Conservation (phyloP, 2,113 vertebrate genomes). For the Antechinus stuartii region DNA sequence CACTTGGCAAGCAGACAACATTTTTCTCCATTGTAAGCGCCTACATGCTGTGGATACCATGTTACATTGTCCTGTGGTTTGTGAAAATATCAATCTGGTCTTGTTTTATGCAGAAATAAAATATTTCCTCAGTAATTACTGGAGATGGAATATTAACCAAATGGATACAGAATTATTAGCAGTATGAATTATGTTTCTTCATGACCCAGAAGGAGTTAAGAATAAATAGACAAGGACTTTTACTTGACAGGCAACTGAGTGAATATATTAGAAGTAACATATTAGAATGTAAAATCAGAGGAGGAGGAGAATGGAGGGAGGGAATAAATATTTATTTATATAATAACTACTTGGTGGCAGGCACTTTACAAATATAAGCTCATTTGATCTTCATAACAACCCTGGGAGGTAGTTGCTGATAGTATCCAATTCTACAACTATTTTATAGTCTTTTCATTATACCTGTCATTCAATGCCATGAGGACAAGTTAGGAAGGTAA, state of each 20-base stretch:
- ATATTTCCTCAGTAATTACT: not conserved
- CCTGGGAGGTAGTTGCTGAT: not conserved
- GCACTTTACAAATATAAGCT: not conserved
- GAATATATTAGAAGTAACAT: not conserved
- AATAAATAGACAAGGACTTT: not conserved
- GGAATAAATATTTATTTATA: not conserved
- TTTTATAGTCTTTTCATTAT: not conserved
- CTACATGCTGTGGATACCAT: conserved; percentile 12
- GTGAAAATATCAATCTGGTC: not conserved
- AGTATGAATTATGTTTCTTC: not conserved
- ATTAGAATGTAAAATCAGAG: not conserved
- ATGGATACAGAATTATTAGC: conserved; percentile 5
- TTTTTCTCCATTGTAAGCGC: conserved; percentile 28
- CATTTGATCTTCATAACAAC: not conserved
- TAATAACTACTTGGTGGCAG: not conserved
- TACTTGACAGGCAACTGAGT: not conserved
- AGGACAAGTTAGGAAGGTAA: not conserved
- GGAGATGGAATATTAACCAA: not conserved
- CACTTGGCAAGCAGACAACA: not conserved
- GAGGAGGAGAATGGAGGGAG: not conserved
- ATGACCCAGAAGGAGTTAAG: not conserved
- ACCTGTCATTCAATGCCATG: not conserved
- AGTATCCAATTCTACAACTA: not conserved
- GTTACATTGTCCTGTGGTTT: not conserved
- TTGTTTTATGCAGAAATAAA: not conserved